Evolutionary conservation across 2,113 vertebrate species (phyloP), one percentile per base, ranked within the genome.

Genomic region (Python bivittatus): DNA sequence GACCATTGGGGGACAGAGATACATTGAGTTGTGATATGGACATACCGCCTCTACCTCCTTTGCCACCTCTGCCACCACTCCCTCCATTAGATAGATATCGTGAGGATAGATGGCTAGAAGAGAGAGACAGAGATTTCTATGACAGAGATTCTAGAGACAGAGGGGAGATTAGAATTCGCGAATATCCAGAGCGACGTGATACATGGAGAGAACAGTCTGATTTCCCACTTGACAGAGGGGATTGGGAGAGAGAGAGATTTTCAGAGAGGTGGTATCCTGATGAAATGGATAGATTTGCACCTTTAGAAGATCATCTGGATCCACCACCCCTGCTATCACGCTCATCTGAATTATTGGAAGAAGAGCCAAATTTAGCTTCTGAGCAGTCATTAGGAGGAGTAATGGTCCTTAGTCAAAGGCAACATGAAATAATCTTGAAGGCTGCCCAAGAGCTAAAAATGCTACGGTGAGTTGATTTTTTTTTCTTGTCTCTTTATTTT

Each of bases 351-450:
- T 95, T 96, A 92, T 95, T 98, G 91, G 95, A 96, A 95, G 93
- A 96, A 29, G 97, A 98, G 95, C 95, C 97, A 96, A 97, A 96
- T 87, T 92, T 96, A 94, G 98, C 99, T 91, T 96, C 97, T 90
- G 96, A 98, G 25, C 96, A 97, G 88, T 95, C 97, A 56, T 92
- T 97, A 95, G 97, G 98, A 95, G 97, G 98, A 93, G 98, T 99
- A 87, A 98, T 99, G 96, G 98, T 99, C n/a, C 98, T 99, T 92
- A 99, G 99, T 95, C 98, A 99, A 94, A 98, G 98, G 94, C 99
- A 99, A 92, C 99, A 99, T 94, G 99, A 99, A 96, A 99, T 99
- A 95, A 99, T 99, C 97, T 97, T 99, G 96, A 99, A 99, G 97
- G 99, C 99, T 97, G 99, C 99, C 79, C 99, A 99, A 96, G 99